Evolutionary conservation across 2,113 vertebrate genomes (phyloP).

Genomic region (Myotis yumanensis): DNA sequence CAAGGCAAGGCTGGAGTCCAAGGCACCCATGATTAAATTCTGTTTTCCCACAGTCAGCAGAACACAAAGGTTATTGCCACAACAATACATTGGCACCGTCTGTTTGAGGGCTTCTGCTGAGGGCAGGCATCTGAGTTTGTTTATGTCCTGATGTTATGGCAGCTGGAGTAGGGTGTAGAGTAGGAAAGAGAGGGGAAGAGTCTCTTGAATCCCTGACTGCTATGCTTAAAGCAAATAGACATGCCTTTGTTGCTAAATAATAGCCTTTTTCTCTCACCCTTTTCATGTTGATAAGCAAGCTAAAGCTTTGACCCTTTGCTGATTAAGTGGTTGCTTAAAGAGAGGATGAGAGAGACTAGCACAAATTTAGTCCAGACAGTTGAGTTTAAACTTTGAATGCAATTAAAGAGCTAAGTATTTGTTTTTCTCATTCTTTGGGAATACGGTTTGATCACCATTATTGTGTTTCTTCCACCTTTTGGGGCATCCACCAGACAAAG

Average conservation of each 20-base stretch:
- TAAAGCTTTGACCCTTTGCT: constrained; percentile 27
- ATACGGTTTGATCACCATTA: neutral
- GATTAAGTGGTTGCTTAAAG: constrained; percentile 23
- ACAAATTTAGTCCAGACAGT: constrained; percentile 12
- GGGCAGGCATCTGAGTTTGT: neutral
- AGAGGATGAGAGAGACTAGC: neutral
- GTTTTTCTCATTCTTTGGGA: neutral
- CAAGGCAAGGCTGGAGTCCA: neutral
- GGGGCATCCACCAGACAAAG: neutral
- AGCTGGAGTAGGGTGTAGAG: neutral
- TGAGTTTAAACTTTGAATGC: constrained; percentile 31
- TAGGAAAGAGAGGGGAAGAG: neutral
- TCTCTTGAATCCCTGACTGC: neutral
- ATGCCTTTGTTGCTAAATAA: neutral
- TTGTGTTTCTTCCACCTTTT: neutral
- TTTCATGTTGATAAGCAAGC: neutral
- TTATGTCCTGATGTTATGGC: neutral
- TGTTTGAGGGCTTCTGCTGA: neutral
- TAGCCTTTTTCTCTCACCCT: neutral
- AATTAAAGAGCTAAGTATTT: neutral
- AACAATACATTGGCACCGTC: neutral
- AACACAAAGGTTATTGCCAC: neutral
- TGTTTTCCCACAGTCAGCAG: neutral
- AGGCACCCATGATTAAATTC: neutral
- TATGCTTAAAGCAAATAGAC: neutral